Conservation (phyloP, 2,888 invertebrate species). For the Sicus ferrugineus region DNA sequence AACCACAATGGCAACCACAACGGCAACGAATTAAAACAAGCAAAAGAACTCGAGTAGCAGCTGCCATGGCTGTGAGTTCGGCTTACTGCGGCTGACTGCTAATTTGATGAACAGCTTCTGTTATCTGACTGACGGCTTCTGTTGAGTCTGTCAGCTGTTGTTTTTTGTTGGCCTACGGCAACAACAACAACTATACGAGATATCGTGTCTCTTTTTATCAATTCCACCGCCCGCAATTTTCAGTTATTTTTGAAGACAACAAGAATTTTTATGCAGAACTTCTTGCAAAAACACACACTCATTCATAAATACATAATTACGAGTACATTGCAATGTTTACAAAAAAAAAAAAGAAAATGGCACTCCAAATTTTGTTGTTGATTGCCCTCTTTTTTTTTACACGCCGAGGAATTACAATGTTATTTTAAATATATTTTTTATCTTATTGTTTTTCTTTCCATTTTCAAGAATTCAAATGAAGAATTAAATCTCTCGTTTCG, state of each 20-base stretch:
- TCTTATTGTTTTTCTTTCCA: constrained; percentile 7
- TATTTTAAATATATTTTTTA: not conserved
- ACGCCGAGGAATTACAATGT: not conserved
- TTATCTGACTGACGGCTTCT: too few species aligned
- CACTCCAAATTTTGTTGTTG: constrained; percentile 1
- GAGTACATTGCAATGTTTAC: constrained; percentile 23
- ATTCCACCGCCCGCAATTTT: constrained; percentile 18
- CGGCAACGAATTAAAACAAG: too few species aligned
- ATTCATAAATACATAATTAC: not conserved
- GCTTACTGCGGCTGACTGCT: too few species aligned
- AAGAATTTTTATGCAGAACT: constrained; percentile 30
- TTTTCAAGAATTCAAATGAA: not conserved
- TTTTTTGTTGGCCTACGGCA: too few species aligned
- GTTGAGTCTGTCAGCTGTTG: too few species aligned
- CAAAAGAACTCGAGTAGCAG: too few species aligned
- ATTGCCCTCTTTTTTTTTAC: not conserved
- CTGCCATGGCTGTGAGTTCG: too few species aligned
- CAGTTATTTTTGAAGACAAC: constrained; percentile 39
- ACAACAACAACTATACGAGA: not conserved
- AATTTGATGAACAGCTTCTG: too few species aligned
- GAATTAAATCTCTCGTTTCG: constrained; percentile 25
- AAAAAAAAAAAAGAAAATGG: constrained; percentile 28
- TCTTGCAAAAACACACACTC: not conserved
- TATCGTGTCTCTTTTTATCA: constrained; percentile 18
- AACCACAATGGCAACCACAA: not conserved